phyloP scores from a whole-genome alignment of 2,113 vertebrate species.

The Hydrolagus affinis region DNA sequence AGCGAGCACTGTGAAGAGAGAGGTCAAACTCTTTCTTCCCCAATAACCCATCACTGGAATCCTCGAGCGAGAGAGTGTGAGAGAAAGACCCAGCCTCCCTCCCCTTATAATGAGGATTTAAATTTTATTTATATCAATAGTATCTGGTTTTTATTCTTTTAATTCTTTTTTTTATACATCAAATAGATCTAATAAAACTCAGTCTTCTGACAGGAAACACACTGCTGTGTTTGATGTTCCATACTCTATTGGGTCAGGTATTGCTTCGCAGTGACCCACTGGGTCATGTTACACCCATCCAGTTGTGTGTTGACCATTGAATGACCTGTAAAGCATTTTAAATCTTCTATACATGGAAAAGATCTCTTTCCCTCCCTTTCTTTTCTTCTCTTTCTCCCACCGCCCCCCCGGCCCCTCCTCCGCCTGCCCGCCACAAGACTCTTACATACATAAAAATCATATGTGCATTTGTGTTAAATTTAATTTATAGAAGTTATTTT shows the following conservation, averaged over 20 bases:
- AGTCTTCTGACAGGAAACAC: conserved; percentile 5
- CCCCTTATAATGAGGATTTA: too few relatives aligned
- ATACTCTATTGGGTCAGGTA: background rate
- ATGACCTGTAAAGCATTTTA: conserved; percentile 28
- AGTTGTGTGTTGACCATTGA: background rate
- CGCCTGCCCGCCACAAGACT: conserved; percentile 12
- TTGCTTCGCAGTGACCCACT: background rate
- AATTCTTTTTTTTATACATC: conserved; percentile 19
- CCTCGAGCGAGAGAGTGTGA: too few relatives aligned
- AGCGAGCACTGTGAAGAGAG: too few relatives aligned
- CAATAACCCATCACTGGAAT: too few relatives aligned
- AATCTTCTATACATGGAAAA: conserved; percentile 29
- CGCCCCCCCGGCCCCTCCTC: too few relatives aligned
- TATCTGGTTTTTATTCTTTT: conserved; percentile 22
- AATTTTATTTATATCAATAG: conserved; percentile 16
- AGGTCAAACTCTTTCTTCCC: too few relatives aligned
- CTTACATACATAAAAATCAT: conserved; percentile 31
- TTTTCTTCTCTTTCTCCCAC: background rate
- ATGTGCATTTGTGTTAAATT: conserved; percentile 27
- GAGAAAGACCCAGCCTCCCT: too few relatives aligned
- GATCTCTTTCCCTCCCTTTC: background rate
- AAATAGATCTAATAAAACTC: conserved; percentile 19
- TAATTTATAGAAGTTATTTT: conserved; percentile 5
- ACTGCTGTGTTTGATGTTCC: background rate
- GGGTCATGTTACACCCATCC: background rate